Evolutionary conservation across 2,888 invertebrate genomes (phyloP).

Genomic region (Candidula unifasciata): DNA sequence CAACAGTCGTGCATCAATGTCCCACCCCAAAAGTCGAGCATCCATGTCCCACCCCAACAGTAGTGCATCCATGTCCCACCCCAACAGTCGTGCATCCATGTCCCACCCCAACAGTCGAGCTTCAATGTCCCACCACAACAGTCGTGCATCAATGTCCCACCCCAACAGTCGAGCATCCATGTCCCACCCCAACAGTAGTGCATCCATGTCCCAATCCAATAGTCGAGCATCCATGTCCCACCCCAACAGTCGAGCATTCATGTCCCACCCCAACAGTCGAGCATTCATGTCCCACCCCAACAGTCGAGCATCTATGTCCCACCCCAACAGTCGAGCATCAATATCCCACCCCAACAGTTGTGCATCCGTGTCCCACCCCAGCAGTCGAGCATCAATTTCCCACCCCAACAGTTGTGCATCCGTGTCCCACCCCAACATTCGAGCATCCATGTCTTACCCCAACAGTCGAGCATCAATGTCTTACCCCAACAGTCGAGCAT

Average conservation of each 20-base stretch:
- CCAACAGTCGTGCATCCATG: background rate
- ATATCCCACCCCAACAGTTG: background rate
- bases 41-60: too few species aligned
- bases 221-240: background rate
- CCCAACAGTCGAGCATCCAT: background rate
- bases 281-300: too few species aligned
- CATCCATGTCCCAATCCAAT: background rate
- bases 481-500: too few species aligned
- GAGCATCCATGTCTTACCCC: too few species aligned
- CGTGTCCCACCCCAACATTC: background rate
- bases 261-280: too few species aligned
- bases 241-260: too few species aligned
- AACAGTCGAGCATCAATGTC: too few species aligned
- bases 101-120: too few species aligned
- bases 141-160: background rate
- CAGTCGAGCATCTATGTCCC: background rate
- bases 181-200: background rate
- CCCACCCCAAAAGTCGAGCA: too few species aligned
- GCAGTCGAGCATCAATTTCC: background rate
- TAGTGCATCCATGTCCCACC: too few species aligned
- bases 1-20: background rate
- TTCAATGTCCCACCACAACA: background rate
- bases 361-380: background rate
- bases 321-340: background rate
- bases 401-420: too few species aligned